Conservation (phyloP, 1,140 invertebrate genomes). For the Aphelinus atriplicis region DNA sequence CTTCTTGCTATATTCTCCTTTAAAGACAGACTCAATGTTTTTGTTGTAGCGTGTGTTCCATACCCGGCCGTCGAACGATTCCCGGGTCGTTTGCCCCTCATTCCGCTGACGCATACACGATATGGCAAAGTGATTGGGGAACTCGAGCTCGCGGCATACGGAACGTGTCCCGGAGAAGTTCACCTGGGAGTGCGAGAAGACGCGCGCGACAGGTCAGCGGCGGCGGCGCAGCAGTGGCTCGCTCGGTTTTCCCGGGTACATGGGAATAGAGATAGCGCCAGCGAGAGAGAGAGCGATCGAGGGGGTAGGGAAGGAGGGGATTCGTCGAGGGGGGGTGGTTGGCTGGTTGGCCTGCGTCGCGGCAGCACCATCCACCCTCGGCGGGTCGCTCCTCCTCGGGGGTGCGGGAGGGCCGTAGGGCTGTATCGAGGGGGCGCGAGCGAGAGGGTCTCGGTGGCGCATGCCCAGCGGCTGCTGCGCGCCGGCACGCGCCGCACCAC, state of each 20-base stretch:
- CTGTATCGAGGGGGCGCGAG: no score
- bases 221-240: conserved; percentile 12
- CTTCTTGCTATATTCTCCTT: no score
- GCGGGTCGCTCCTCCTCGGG: conserved; percentile 38
- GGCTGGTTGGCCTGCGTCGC: no score
- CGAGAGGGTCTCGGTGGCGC: no score
- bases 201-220: conserved; percentile 25
- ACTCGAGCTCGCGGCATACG: no score
- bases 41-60: conserved; percentile 18
- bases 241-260: neutral
- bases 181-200: conserved; percentile 17
- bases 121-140: no score
- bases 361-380: neutral
- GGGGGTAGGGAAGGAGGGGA: neutral
- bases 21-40: no score
- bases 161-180: no score
- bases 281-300: conserved; percentile 11
- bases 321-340: no score
- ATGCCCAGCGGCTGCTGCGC: conserved; percentile 43
- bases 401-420: conserved; percentile 8
- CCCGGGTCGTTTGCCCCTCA: neutral
- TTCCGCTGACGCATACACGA: conserved; percentile 41
- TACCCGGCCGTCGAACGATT: neutral
- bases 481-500: conserved; percentile 51
- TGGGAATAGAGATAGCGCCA: neutral